A percentile compares a stretch with the other conserved stretches of the same genome.
Conservation (phyloP, 2,888 invertebrate species). For the Drosophila maculinotata region DNA sequence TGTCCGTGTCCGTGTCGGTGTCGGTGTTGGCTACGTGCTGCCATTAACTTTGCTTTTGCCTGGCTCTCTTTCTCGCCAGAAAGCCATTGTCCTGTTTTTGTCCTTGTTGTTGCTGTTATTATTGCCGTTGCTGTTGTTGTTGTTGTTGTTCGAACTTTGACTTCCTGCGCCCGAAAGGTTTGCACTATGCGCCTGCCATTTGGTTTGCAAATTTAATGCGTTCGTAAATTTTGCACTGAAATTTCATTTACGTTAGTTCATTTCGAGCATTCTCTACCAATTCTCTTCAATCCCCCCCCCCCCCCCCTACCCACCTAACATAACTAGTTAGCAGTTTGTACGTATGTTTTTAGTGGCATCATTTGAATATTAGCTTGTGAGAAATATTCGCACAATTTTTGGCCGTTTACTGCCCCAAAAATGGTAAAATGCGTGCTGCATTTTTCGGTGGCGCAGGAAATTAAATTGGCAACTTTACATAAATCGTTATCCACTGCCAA, state of each 20-base stretch:
- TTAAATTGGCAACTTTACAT: conserved; percentile 66
- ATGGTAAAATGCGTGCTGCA: conserved; percentile 45
- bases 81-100: conserved; percentile 48
- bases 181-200: conserved; percentile 67
- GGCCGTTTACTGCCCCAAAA: conserved; percentile 9
- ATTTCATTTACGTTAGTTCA: conserved; percentile 72
- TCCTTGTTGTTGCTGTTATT: conserved; percentile 2
- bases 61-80: conserved; percentile 5
- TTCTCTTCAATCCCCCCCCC: neutral
- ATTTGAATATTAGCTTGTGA: conserved; percentile 51
- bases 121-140: conserved; percentile 21
- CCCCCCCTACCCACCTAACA: neutral
- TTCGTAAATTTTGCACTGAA: conserved; percentile 62
- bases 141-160: conserved; percentile 57
- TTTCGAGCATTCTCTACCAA: conserved; percentile 42
- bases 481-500: conserved; percentile 47
- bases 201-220: conserved; percentile 72
- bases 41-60: conserved; percentile 67
- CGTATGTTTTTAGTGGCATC: conserved; percentile 52
- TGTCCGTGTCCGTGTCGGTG: conserved; percentile 6
- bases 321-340: conserved; percentile 18
- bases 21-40: conserved; percentile 53
- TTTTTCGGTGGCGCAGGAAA: conserved; percentile 57
- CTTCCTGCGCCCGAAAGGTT: conserved; percentile 68
- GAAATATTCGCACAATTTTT: conserved; percentile 18